Conservation (phyloP, 2,888 invertebrate genomes). For the Acrocyrtus sp. region DNA sequence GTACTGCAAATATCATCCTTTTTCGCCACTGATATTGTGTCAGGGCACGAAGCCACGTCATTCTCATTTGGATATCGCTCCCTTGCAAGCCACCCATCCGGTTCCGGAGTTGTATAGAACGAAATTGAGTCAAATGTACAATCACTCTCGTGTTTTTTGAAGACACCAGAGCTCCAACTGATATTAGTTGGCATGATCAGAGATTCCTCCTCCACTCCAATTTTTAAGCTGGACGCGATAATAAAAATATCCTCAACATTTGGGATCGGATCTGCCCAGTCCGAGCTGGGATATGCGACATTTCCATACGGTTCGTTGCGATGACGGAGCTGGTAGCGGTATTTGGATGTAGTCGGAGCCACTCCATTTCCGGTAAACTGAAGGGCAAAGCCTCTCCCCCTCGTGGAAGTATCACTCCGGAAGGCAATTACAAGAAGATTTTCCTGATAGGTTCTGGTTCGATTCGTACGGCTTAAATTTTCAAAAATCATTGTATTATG, state of each 20-base stretch:
- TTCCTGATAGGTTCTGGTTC: conserved; percentile 22
- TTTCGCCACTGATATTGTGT: not conserved
- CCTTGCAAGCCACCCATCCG: conserved; percentile 12
- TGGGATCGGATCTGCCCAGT: conserved; percentile 7
- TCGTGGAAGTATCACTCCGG: conserved; percentile 11
- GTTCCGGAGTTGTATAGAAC: conserved; percentile 39
- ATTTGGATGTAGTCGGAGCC: not conserved
- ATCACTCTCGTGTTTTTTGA: not conserved
- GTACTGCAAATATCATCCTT: conserved; percentile 14
- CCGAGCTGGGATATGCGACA: conserved; percentile 4
- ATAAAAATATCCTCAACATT: conserved; percentile 17
- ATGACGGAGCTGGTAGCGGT: conserved; percentile 11
- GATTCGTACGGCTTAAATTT: conserved; percentile 31
- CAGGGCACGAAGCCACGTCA: conserved; percentile 3
- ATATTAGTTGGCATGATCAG: conserved; percentile 21
- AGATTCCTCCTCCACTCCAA: conserved; percentile 24
- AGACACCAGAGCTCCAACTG: conserved; percentile 15
- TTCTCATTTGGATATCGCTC: conserved; percentile 36
- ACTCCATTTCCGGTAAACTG: conserved; percentile 7
- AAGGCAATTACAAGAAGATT: conserved; percentile 65
- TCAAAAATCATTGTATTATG: not conserved
- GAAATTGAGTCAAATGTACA: conserved; percentile 28
- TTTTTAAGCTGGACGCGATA: conserved; percentile 25
- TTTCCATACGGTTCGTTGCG: conserved; percentile 3
- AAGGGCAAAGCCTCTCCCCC: conserved; percentile 18